A percentile compares a stretch with the other conserved stretches of the same genome.
Evolutionary conservation across 2,797 vertebrate genomes (phyloP).

Genomic region (Coilia nasus): DNA sequence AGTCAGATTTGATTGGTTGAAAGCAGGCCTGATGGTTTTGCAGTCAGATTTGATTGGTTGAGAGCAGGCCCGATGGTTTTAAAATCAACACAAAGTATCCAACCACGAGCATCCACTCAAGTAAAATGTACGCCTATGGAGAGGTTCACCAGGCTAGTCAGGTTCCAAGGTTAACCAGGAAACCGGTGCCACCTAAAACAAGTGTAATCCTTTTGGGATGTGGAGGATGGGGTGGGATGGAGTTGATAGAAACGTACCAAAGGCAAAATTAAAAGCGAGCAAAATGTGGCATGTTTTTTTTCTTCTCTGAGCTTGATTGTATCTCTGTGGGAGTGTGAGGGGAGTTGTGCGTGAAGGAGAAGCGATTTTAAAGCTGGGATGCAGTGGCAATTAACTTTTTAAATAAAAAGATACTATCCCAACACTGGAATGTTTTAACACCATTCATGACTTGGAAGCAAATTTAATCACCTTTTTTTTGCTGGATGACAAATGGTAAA

Average conservation of each 20-base stretch:
- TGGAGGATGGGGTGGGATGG: background rate
- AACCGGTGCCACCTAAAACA: constrained; percentile 40
- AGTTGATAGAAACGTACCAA: background rate
- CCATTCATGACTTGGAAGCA: background rate
- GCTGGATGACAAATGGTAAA: background rate
- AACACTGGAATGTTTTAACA: background rate
- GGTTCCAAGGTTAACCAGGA: constrained; percentile 37
- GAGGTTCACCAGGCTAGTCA: too few relatives aligned
- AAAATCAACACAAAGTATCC: too few relatives aligned
- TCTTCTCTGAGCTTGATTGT: background rate
- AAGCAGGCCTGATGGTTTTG: too few relatives aligned
- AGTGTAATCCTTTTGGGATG: constrained; percentile 1
- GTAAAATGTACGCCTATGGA: too few relatives aligned
- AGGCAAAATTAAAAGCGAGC: background rate
- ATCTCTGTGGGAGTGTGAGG: background rate
- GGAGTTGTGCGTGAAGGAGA: background rate
- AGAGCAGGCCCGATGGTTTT: too few relatives aligned
- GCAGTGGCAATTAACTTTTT: background rate
- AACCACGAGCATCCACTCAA: too few relatives aligned
- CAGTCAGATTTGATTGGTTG: too few relatives aligned
- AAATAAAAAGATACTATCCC: background rate
- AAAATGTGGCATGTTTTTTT: background rate
- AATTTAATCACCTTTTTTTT: background rate
- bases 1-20: too few relatives aligned
- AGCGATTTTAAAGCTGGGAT: background rate